Evolutionary conservation across 1,140 invertebrate genomes (phyloP).

Genomic region (Amphibalanus amphitrite): DNA sequence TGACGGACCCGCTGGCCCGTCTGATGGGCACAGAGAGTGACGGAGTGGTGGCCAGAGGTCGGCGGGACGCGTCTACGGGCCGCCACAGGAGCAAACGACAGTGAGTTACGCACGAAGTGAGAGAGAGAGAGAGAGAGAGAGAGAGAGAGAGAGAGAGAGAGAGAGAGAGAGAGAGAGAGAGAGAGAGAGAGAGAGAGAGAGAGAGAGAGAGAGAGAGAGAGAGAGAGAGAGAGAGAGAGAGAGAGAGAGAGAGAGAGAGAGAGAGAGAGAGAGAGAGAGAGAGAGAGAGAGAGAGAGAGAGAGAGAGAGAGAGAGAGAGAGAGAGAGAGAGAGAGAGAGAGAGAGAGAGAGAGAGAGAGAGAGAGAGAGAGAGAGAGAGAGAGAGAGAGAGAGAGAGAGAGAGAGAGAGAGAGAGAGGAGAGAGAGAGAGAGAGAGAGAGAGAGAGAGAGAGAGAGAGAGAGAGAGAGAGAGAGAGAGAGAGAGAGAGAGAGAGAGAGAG

Average conservation of each 20-base stretch:
- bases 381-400: too few species aligned
- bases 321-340: not conserved
- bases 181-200: not conserved
- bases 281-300: not conserved
- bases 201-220: slow-evolving; percentile 6
- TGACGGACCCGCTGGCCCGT: too few species aligned
- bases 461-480: too few species aligned
- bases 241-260: not conserved
- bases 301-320: slow-evolving; percentile 1
- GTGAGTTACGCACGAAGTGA: slow-evolving; percentile 5
- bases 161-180: slow-evolving; percentile 5
- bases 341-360: slow-evolving; percentile 1
- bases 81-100: too few species aligned
- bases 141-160: slow-evolving; percentile 12
- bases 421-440: too few species aligned
- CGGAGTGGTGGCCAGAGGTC: too few species aligned
- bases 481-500: too few species aligned
- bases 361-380: too few species aligned
- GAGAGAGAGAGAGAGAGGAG: too few species aligned
- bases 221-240: not conserved
- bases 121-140: not conserved
- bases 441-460: too few species aligned
- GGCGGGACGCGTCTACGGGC: too few species aligned
- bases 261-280: not conserved
- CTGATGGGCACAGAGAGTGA: too few species aligned